Evolutionary conservation across 2,888 invertebrate species (phyloP), one percentile per base, ranked within the genome.

Genomic region (Calliphora vomitoria): DNA sequence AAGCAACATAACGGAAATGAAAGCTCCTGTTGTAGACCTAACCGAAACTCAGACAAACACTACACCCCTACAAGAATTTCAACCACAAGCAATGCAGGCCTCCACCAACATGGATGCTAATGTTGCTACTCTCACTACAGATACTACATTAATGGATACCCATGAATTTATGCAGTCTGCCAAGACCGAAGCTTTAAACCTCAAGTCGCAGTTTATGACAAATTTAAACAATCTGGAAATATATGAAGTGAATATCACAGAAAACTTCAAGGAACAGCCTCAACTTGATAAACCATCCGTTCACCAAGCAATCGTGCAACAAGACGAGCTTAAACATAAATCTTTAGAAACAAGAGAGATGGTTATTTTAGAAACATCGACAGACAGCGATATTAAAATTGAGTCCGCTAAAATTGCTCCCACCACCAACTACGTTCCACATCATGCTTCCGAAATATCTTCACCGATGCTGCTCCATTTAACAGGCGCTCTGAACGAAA

Each of bases 11-110:
- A 93, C 94, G 87, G 91, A 94, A n/a, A 90, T 95, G 0, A 95
- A 94, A 91, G 94, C 94, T 38, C 90, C 90, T 5, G 89, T 86
- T 47, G 89, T 91, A 91, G 94, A 38, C 64, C 94, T 95, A 91
- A 90, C 95, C n/a, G 94, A 94, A 89, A 92, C 94, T 0, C 92
- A 94, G 44, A 93, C 94, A 84, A 94, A 94, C 89, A 91, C 94
- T 6, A 93, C 93, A 76, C 91, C 92, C 8, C 55, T 92, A 15
- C 62, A 60, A 8, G 47, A 64, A 13, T 89, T 90, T 6, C 71
- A 86, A 71, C 80, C 84, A 75, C 1, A 89, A 88, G 90, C 72
- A 53, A 92, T 93, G 86, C 92, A 89, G 66, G 95, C 95, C 10
- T 90, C 87, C 0, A 91, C 92, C 87, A 90, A 91, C 74, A 93